phyloP scores from a whole-genome alignment of 2,113 vertebrate genomes.

The Acanthochromis polyacanthus region DNA sequence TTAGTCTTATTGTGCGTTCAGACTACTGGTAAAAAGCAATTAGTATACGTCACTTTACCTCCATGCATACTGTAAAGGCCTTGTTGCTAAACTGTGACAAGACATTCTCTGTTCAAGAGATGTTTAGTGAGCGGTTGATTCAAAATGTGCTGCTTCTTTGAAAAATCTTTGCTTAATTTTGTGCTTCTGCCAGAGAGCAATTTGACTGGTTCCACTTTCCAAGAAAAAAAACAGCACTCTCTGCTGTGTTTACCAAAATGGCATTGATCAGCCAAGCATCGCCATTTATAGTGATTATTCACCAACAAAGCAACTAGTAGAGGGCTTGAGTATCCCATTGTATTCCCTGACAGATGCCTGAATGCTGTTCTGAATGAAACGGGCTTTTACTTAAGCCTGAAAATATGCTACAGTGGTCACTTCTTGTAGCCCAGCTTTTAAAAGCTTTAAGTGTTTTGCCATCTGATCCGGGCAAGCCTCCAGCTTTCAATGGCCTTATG shows the following conservation, averaged over 20 bases:
- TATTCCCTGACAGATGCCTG: conserved; percentile 22
- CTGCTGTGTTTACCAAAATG: conserved; percentile 22
- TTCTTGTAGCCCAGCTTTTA: conserved; percentile 33
- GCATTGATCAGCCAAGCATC: conserved; percentile 44
- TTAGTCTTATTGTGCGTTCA: too few species aligned
- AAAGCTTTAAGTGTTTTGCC: conserved; percentile 60
- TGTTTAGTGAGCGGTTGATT: not conserved
- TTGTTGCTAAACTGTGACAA: too few species aligned
- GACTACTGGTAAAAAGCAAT: too few species aligned
- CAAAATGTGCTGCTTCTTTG: conserved; percentile 2
- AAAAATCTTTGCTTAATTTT: conserved; percentile 3
- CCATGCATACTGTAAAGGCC: too few species aligned
- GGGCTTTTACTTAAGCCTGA: conserved; percentile 41
- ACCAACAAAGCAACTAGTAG: conserved; percentile 32
- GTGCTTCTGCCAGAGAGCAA: conserved; percentile 13
- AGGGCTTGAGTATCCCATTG: conserved; percentile 31
- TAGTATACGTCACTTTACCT: too few species aligned
- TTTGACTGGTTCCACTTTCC: not conserved
- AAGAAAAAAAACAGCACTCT: not conserved
- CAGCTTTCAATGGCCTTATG: conserved; percentile 46
- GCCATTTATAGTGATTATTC: conserved; percentile 28
- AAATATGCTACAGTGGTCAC: conserved; percentile 54
- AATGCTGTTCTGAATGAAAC: conserved; percentile 30
- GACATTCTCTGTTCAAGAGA: not conserved
- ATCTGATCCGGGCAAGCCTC: conserved; percentile 51